A percentile compares a stretch with the other conserved stretches of the same genome.
Conservation (phyloP, 2,888 invertebrate genomes). For the Pristionchus japonicus region DNA sequence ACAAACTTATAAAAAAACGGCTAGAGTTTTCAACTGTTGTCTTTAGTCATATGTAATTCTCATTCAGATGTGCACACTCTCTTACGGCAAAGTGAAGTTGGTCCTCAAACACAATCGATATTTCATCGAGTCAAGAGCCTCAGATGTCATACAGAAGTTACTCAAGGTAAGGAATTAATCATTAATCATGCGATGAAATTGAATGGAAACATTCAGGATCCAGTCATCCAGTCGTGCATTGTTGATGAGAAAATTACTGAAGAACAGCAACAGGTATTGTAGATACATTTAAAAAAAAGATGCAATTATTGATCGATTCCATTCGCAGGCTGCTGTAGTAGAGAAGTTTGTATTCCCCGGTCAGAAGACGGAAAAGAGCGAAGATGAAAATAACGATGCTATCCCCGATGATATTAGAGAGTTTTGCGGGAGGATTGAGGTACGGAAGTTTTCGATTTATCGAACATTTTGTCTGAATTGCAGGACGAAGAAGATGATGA, state of each 20-base stretch:
- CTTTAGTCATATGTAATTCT: too few relatives aligned
- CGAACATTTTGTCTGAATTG: not conserved
- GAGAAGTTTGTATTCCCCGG: constrained; percentile 60
- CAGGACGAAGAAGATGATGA: constrained; percentile 86
- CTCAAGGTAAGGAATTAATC: constrained; percentile 79
- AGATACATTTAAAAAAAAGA: too few relatives aligned
- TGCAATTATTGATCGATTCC: too few relatives aligned
- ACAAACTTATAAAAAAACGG: too few relatives aligned
- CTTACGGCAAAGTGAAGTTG: constrained; percentile 97
- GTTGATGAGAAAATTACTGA: constrained; percentile 76
- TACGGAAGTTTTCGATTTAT: not conserved
- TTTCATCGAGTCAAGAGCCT: constrained; percentile 74
- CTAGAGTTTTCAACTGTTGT: too few relatives aligned
- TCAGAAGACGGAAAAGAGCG: constrained; percentile 48
- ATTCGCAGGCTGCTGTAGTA: constrained; percentile 30
- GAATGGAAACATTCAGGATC: constrained; percentile 76
- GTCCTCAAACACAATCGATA: constrained; percentile 93
- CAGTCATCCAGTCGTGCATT: constrained; percentile 92
- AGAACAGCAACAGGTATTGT: constrained; percentile 50
- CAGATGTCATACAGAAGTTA: constrained; percentile 90
- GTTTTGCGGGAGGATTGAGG: constrained; percentile 68
- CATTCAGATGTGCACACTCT: constrained; percentile 89
- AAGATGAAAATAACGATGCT: constrained; percentile 33
- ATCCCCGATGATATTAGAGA: constrained; percentile 71
- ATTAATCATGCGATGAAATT: not conserved